Evolutionary conservation across 2,113 vertebrate species (phyloP).

Genomic region (Lophius piscatorius): DNA sequence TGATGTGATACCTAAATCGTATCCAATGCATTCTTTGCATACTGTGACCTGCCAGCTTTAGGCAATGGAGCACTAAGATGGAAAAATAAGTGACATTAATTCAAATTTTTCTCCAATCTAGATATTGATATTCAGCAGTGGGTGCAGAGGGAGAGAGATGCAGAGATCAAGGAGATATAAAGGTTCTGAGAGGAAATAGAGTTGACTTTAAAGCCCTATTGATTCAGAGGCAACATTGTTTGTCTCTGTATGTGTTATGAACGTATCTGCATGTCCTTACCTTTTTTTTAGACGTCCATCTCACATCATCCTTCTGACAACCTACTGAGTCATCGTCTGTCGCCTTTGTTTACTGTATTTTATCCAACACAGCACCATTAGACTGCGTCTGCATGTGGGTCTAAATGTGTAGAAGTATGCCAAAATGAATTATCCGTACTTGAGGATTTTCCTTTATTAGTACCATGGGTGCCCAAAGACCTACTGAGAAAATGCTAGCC

Average conservation of each 20-base stretch:
- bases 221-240: background rate
- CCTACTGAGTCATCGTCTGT: slow-evolving; percentile 30
- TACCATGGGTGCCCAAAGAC: too few species aligned
- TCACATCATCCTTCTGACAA: slow-evolving; percentile 34
- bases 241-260: background rate
- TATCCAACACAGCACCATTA: slow-evolving; percentile 34
- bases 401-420: background rate
- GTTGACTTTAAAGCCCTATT: background rate
- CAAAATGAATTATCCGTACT: too few species aligned
- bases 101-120: slow-evolving; percentile 21
- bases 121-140: slow-evolving; percentile 5
- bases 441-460: too few species aligned
- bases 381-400: slow-evolving; percentile 5
- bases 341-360: slow-evolving; percentile 22
- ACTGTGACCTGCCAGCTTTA: slow-evolving; percentile 10
- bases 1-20: slow-evolving; percentile 33
- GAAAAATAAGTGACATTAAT: slow-evolving; percentile 25
- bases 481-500: too few species aligned
- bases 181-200: background rate
- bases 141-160: background rate
- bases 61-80: slow-evolving; percentile 10
- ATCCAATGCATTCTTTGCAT: slow-evolving; percentile 15
- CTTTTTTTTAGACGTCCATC: slow-evolving; percentile 3
- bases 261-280: background rate
- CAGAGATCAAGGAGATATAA: slow-evolving; percentile 4